These are phyloP conservation scores for Drosophila ananassae DNA, from an alignment of 1,140 invertebrate species.

Conservation along the genomic window DNA sequence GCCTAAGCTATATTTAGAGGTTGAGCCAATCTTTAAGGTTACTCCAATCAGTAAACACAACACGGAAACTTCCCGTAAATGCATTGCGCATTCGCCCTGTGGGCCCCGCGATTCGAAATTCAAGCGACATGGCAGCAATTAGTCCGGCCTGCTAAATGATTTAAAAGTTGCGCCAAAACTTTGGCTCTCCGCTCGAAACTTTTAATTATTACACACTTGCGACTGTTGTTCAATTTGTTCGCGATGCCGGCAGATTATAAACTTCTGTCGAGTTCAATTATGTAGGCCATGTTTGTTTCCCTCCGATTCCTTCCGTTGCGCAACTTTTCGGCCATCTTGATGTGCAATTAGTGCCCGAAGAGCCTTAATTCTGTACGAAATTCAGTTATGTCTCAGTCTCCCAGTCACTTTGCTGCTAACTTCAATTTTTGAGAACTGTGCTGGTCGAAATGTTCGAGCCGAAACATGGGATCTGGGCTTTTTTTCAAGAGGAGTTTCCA, in stretches of 20 bases:
- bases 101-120: slow-evolving; percentile 18
- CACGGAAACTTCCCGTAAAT: neutral
- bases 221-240: slow-evolving; percentile 68
- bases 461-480: slow-evolving; percentile 14
- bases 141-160: slow-evolving; percentile 60
- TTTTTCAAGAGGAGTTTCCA: slow-evolving; percentile 15
- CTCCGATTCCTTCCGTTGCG: slow-evolving; percentile 18
- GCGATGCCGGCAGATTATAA: slow-evolving; percentile 75
- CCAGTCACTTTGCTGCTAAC: slow-evolving; percentile 2
- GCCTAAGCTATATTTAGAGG: neutral
- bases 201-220: slow-evolving; percentile 78
- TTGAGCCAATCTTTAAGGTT: no score
- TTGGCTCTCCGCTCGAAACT: slow-evolving; percentile 50
- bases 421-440: slow-evolving; percentile 14
- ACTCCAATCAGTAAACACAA: neutral
- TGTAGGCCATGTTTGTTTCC: slow-evolving; percentile 40
- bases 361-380: slow-evolving; percentile 12
- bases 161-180: slow-evolving; percentile 68
- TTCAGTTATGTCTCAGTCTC: neutral
- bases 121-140: slow-evolving; percentile 55
- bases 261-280: slow-evolving; percentile 73
- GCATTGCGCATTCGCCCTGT: slow-evolving; percentile 45
- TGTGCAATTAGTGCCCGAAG: slow-evolving; percentile 36
- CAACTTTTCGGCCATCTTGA: slow-evolving; percentile 39
- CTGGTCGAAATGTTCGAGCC: slow-evolving; percentile 48